These are phyloP conservation scores for Gonocerus acuteangulatus DNA, from an alignment of 2,888 invertebrate species.

Conservation along the genomic window DNA sequence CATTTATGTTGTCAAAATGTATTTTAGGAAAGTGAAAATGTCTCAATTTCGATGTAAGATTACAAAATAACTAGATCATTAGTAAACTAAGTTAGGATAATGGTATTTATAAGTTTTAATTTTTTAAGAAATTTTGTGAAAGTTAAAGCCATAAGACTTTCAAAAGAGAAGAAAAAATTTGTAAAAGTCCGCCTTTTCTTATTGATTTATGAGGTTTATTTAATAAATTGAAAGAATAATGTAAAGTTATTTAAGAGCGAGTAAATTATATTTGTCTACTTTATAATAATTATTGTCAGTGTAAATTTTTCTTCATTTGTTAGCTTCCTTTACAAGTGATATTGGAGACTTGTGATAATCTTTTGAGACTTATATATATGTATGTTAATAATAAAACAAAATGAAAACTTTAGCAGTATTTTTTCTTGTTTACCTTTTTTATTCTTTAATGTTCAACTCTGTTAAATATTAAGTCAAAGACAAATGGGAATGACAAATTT, in stretches of 20 bases:
- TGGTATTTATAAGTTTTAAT: too few species aligned
- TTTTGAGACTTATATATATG: slow-evolving; percentile 26
- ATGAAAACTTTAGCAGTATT: background rate
- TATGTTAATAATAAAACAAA: slow-evolving; percentile 20
- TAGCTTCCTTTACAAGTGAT: slow-evolving; percentile 24
- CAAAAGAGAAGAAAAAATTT: too few species aligned
- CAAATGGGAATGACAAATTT: too few species aligned
- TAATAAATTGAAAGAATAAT: background rate
- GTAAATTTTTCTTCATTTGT: slow-evolving; percentile 7
- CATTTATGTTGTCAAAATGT: too few species aligned
- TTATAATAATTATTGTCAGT: background rate
- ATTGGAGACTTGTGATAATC: slow-evolving; percentile 25
- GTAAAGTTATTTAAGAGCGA: background rate
- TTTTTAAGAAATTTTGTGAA: too few species aligned
- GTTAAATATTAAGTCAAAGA: too few species aligned
- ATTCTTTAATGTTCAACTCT: background rate
- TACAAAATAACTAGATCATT: too few species aligned
- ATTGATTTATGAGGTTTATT: too few species aligned
- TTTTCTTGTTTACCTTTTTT: background rate
- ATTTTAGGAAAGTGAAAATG: background rate
- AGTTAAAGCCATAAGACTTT: too few species aligned
- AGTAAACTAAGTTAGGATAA: too few species aligned
- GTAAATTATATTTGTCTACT: background rate
- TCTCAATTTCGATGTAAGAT: background rate
- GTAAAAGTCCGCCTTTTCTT: too few species aligned